phyloP scores from a whole-genome alignment of 2,113 vertebrate genomes.

The Ochotona curzoniae region DNA sequence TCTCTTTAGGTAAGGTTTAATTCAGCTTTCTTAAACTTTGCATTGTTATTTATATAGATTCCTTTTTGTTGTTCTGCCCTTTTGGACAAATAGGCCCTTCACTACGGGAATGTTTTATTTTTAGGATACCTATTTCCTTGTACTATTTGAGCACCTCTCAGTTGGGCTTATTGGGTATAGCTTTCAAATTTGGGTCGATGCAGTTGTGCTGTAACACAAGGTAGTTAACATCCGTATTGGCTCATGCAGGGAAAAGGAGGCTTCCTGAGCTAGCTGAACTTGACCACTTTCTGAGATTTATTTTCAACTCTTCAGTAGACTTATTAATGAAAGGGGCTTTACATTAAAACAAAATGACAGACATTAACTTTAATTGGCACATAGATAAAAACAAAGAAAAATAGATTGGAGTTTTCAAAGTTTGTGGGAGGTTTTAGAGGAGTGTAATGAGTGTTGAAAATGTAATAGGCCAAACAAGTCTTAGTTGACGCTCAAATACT shows the following conservation, averaged over 20 bases:
- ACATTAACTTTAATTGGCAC: conserved; percentile 85
- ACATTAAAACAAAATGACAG: conserved; percentile 84
- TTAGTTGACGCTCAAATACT: conserved; percentile 27
- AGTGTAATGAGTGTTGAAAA: background rate
- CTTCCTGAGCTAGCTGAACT: conserved; percentile 58
- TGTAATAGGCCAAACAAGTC: conserved; percentile 24
- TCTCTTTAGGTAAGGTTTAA: conserved; percentile 92
- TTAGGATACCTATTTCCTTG: background rate
- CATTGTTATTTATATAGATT: background rate
- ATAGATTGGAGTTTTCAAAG: conserved; percentile 64
- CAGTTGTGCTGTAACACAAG: background rate
- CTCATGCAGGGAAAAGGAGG: background rate
- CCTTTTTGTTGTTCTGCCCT: background rate
- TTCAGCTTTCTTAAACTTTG: conserved; percentile 24
- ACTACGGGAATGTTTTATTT: conserved; percentile 18
- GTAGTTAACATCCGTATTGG: background rate
- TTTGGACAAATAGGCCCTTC: background rate
- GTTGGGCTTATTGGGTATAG: background rate
- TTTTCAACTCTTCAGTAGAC: conserved; percentile 86
- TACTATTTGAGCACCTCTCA: background rate
- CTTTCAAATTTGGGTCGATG: background rate
- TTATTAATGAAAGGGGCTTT: conserved; percentile 65
- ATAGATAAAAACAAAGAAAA: conserved; percentile 82
- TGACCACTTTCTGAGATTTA: conserved; percentile 80
- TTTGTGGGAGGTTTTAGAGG: conserved; percentile 37